Evolutionary conservation across 2,888 invertebrate genomes (phyloP), one percentile per base, ranked within the genome.

Genomic region (Oscheius sp.): DNA sequence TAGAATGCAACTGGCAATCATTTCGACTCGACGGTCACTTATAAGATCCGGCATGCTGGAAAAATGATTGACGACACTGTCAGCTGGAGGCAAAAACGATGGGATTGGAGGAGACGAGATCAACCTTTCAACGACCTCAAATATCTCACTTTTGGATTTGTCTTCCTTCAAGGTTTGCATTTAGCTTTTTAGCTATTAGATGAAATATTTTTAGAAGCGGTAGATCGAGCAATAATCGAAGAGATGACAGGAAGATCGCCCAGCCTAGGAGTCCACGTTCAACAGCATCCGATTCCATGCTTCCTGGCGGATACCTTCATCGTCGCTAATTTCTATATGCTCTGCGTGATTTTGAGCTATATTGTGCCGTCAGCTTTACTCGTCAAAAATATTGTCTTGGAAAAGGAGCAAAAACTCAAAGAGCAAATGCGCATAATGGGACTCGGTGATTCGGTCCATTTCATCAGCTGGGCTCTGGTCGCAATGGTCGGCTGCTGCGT

Each of bases 161-260:
- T 92, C 1, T 93, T 92, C 87, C 89, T 95, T 15, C 93, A 93
- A 87, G 94, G 72, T 72, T 23, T 15, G 23, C 0, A 3, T 0
- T 5, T 12, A 50, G 12, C 37, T 23, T 15, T 15, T 6, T 17
- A 46, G 6, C 6, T 46, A n/a, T 17, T 46, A 12, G 6, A 46
- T 46, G n/a, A 8, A 5, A 12, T 46, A 12, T 46, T 50, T 72
- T 48, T 65, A 71, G 74, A 95, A 83, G 89, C 93, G 80, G 88
- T 95, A 15, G 94, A 94, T 86, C 90, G 91, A 72, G 92, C 92
- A 3, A 91, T 94, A 69, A 92, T 94, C 57, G 88, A 90, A 23
- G 52, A 63, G 29, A 77, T 78, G 12, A 71, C 72, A 33, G 46
- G 65, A 12, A 27, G 29, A 2, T 42, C 64, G 10, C 58, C 64